Conservation (phyloP, 2,888 invertebrate species). For the Euclidia mi region DNA sequence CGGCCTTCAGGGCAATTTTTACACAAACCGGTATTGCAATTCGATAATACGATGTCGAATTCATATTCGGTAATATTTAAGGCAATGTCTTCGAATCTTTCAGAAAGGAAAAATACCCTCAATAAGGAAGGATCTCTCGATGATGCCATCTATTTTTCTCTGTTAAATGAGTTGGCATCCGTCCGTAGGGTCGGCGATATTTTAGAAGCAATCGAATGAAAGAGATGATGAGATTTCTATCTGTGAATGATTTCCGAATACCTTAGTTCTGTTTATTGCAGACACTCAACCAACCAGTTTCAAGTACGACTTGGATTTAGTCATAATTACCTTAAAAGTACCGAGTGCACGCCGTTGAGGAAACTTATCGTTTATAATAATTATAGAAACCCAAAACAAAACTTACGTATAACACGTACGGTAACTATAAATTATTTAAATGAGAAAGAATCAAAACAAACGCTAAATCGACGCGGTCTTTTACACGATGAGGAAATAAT, state of each 20-base stretch:
- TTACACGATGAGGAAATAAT: conserved; percentile 1
- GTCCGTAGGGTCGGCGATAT: not conserved
- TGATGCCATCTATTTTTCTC: conserved; percentile 3
- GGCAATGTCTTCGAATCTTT: conserved; percentile 9
- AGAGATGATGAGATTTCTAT: not conserved
- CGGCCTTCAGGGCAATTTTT: conserved; percentile 65
- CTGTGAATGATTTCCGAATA: too few relatives aligned
- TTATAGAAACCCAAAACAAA: too few relatives aligned
- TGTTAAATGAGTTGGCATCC: conserved; percentile 1
- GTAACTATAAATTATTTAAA: not conserved
- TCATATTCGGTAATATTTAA: conserved; percentile 24
- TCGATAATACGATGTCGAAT: conserved; percentile 30
- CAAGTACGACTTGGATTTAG: not conserved
- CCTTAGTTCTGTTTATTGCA: too few relatives aligned
- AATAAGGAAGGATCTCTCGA: not conserved
- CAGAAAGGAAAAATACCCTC: conserved; percentile 2
- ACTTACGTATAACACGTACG: too few relatives aligned
- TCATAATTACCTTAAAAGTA: not conserved
- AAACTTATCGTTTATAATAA: too few relatives aligned
- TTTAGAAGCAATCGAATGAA: not conserved
- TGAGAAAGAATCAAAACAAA: not conserved
- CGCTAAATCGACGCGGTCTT: not conserved
- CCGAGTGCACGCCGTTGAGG: too few relatives aligned
- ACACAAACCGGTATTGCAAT: conserved; percentile 49
- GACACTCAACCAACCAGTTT: too few relatives aligned